Conservation (phyloP, 2,113 vertebrate species). For the Pseudopipra pipra region DNA sequence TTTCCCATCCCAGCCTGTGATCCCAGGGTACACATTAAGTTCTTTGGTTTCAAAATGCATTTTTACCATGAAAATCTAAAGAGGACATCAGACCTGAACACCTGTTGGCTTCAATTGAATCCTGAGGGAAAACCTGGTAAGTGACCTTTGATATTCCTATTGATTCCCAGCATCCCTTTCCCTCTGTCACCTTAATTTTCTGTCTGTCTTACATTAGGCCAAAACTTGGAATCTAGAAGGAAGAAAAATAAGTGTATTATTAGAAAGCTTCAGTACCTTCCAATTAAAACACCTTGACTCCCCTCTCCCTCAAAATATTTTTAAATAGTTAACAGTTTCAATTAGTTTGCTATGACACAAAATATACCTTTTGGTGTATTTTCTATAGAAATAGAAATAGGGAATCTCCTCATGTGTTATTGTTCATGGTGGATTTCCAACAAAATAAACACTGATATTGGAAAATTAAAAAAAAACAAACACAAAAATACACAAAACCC, state of each 20-base stretch:
- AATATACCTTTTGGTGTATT: neutral
- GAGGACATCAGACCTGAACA: neutral
- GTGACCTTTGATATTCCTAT: neutral
- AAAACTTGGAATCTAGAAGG: neutral
- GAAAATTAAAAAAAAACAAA: neutral
- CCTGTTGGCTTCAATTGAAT: neutral
- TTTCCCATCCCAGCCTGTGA: neutral
- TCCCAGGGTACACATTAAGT: rapidly evolving
- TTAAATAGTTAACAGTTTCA: neutral
- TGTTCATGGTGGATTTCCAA: neutral
- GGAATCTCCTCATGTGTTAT: neutral
- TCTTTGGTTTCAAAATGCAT: neutral
- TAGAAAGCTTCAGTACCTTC: neutral
- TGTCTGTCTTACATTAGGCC: neutral
- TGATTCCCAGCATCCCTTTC: neutral
- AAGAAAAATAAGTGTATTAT: neutral
- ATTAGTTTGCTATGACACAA: neutral
- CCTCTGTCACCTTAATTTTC: neutral
- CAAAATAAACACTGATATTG: neutral
- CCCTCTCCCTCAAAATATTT: neutral
- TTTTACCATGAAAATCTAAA: neutral
- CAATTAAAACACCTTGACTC: neutral
- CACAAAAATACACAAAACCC: neutral
- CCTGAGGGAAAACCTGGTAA: neutral
- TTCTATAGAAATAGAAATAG: neutral